A percentile compares a stretch with the other conserved stretches of the same genome.
Conservation (phyloP, 2,888 invertebrate genomes). For the Zeuzera pyrina region DNA sequence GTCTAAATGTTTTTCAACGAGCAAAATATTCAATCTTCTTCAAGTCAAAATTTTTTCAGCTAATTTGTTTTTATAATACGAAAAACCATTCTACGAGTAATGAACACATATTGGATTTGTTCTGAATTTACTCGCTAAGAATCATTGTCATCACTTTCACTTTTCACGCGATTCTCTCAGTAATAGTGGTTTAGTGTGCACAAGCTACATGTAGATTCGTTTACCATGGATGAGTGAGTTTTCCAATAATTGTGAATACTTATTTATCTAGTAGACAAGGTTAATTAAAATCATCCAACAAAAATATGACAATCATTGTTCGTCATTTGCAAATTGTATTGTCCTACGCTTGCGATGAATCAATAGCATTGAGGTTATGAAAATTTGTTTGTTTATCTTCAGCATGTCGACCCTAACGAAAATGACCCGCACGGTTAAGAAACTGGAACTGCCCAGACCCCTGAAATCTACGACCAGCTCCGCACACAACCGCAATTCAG, state of each 20-base stretch:
- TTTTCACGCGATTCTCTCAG: conserved; percentile 61
- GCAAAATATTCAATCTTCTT: conserved; percentile 59
- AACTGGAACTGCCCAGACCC: conserved; percentile 83
- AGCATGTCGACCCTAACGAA: conserved; percentile 75
- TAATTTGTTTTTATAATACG: conserved; percentile 57
- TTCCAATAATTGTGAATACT: conserved; percentile 34
- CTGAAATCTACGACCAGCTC: conserved; percentile 76
- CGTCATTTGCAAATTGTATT: conserved; percentile 13
- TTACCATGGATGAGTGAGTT: conserved; percentile 72
- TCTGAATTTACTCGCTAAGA: conserved; percentile 69
- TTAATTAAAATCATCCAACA: conserved; percentile 47
- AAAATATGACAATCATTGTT: conserved; percentile 42
- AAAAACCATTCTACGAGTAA: conserved; percentile 63
- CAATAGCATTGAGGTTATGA: neutral
- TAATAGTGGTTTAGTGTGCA: conserved; percentile 54
- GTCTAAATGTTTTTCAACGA: conserved; percentile 64
- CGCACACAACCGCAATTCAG: conserved; percentile 65
- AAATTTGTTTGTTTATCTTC: conserved; percentile 38
- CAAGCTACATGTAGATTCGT: conserved; percentile 39
- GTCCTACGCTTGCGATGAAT: neutral
- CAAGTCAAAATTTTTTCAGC: conserved; percentile 67
- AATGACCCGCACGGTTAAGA: conserved; percentile 80
- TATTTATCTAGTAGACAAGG: conserved; percentile 55
- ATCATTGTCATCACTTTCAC: conserved; percentile 73
- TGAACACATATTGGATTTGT: conserved; percentile 72